These are phyloP conservation scores for Buathra laborator DNA, from an alignment of 2,888 invertebrate species.

Conservation along the genomic window DNA sequence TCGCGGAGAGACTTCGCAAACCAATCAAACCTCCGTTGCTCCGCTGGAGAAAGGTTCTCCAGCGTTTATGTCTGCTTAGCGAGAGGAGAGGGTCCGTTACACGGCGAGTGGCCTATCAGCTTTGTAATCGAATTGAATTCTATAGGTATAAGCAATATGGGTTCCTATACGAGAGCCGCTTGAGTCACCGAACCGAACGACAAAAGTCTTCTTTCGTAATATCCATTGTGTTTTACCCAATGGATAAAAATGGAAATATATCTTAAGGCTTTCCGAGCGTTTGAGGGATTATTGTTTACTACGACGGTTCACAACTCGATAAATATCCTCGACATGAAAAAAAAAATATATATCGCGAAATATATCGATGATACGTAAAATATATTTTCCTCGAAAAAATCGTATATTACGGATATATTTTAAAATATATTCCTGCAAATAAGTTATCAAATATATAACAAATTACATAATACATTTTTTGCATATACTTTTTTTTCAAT, in stretches of 20 bases:
- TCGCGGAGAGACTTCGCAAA: constrained; percentile 56
- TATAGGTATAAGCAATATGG: constrained; percentile 19
- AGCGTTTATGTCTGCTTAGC: constrained; percentile 59
- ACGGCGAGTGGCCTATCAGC: constrained; percentile 57
- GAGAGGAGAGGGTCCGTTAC: constrained; percentile 61
- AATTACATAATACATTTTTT: no score
- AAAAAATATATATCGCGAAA: no score
- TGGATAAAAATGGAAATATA: constrained; percentile 32
- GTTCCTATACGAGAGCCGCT: not conserved
- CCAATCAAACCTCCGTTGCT: constrained; percentile 73
- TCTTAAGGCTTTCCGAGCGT: constrained; percentile 26
- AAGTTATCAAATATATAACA: no score
- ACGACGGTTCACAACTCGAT: constrained; percentile 1
- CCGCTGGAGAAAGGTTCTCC: constrained; percentile 78
- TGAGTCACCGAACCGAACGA: constrained; percentile 22
- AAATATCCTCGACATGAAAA: not conserved
- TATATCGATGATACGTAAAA: no score
- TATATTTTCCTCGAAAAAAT: no score
- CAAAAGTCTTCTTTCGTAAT: constrained; percentile 63
- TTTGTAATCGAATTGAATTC: constrained; percentile 59
- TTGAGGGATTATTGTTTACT: constrained; percentile 33
- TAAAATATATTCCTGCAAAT: no score
- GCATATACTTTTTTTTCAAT: no score
- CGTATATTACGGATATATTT: no score
- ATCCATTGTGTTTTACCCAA: constrained; percentile 55